Base-by-base conservation (phyloP, 2,113 vertebrate species). In the Hyperopisus bebe region DNA sequence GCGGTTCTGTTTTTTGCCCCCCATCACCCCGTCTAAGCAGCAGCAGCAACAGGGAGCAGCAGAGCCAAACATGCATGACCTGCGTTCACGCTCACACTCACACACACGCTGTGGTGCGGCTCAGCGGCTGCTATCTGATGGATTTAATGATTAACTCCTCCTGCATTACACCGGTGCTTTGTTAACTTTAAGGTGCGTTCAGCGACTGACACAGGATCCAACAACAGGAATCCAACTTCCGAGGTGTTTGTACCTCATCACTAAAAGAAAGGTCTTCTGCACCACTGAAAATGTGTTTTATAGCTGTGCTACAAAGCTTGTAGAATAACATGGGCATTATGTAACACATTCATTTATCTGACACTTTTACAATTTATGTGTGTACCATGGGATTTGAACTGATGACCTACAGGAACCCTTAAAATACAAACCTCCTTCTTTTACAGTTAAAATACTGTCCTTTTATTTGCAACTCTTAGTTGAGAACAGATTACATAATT, bases 71-170 rank as follows among this genome's bases (percentile, higher is more conserved):
- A n/a, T 1, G 5, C 90, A 90, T 90, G 86, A 9, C 44, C 53
- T 6, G 8, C 44, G 1, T 50, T 58, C 50, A 89, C 66, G 39
- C 17, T 39, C 48, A 53, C 15, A 5, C n/a, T 48, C 74, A 31
- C 31, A 55, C 31, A 21, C 48, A 6, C 6, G 10, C 48, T 3
- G 39, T 48, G 11, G n/a, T 39, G 88, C 27, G 17, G 35, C 44
- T 19, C 27, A 42, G 31, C 58, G 19, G 53, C 86, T 24, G 27
- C 58, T n/a, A 2, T 51, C 39, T 46, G 35, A 35, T 35, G 17
- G 11, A 55, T 15, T 87, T 35, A 88, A 88, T 88, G 35, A 88
- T 88, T 88, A 88, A 88, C 87, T 24, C 51, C 51, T 39, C 35
- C 27, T n/a, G 55, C 35, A 11, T 24, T 46, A 46, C 85, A 35